Percentiles rank a stretch among this genome's conserved stretches.
These are phyloP conservation scores for Diacarnus erythraeanus DNA, from an alignment of 37 sponge, comb jelly and placozoan genomes.

Conservation along the genomic window DNA sequence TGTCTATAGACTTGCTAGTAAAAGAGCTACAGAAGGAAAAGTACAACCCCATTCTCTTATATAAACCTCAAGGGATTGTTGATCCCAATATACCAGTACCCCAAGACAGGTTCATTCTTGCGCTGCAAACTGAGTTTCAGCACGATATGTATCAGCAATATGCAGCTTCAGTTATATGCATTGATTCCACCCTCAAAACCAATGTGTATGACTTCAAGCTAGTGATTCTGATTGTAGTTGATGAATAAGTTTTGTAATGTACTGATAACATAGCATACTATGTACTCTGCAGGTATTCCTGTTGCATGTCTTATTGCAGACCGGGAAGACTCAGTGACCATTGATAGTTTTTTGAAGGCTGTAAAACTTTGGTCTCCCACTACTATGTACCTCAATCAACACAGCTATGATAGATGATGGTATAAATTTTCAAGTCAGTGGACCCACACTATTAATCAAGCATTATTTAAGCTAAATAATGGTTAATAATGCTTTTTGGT, in stretches of 20 bases:
- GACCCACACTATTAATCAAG: too few relatives aligned
- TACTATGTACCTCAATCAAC: not conserved
- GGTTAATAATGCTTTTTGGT: too few relatives aligned
- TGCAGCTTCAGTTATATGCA: not conserved
- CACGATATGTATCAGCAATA: not conserved
- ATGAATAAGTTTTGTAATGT: too few relatives aligned
- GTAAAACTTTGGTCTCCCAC: not conserved
- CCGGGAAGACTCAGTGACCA: too few relatives aligned
- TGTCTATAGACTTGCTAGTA: conserved; percentile 8
- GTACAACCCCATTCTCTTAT: conserved; percentile 3
- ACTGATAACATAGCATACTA: too few relatives aligned
- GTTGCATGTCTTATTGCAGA: too few relatives aligned
- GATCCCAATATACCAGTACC: not conserved
- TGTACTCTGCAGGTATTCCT: too few relatives aligned
- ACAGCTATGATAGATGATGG: not conserved
- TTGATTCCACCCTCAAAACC: not conserved
- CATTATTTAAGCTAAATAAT: too few relatives aligned
- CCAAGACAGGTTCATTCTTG: not conserved
- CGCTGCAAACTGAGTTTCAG: conserved; percentile 9
- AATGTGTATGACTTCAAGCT: conserved; percentile 17
- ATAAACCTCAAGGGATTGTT: not conserved
- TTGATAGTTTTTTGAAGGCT: not conserved
- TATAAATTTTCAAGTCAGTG: too few relatives aligned
- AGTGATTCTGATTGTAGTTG: conserved; percentile 2
- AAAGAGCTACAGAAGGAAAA: not conserved